Percentiles rank a stretch among this genome's conserved stretches.
Conservation (phyloP, 2,888 invertebrate species). For the Aleiodes leptofemur region DNA sequence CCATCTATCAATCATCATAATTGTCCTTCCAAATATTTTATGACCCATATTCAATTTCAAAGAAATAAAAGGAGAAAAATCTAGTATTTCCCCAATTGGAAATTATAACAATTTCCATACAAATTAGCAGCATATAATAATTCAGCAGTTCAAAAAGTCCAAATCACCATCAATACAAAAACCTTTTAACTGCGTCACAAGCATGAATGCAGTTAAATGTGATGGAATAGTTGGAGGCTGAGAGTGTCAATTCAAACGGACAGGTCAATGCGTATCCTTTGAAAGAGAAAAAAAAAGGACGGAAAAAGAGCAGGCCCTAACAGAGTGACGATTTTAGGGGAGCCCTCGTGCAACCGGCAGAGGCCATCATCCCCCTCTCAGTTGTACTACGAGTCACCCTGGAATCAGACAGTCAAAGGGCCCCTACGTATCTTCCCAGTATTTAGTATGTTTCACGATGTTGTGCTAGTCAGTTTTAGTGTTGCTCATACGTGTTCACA, state of each 20-base stretch:
- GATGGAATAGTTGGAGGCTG: constrained; percentile 59
- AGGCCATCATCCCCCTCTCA: constrained; percentile 38
- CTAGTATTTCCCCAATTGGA: no score
- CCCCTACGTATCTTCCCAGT: constrained; percentile 60
- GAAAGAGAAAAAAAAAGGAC: constrained; percentile 5
- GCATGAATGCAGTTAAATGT: constrained; percentile 19
- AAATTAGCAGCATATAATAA: no score
- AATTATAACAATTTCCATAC: no score
- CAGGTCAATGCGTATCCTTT: constrained; percentile 33
- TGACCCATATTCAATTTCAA: no score
- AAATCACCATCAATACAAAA: background rate
- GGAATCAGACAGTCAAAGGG: constrained; percentile 62
- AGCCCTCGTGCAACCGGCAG: constrained; percentile 30
- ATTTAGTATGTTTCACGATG: constrained; percentile 70
- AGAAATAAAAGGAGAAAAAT: no score
- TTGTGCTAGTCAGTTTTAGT: constrained; percentile 64
- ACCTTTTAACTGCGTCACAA: background rate
- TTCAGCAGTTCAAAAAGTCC: no score
- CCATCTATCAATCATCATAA: no score
- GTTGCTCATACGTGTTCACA: background rate
- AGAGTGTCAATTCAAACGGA: constrained; percentile 45
- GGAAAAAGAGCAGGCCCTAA: constrained; percentile 3
- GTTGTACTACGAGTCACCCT: constrained; percentile 46
- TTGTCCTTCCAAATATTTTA: no score
- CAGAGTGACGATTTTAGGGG: constrained; percentile 21